A percentile compares a stretch with the other conserved stretches of the same genome.
phyloP scores from a whole-genome alignment of 2,888 invertebrate species.

The Synanthedon vespiformis region DNA sequence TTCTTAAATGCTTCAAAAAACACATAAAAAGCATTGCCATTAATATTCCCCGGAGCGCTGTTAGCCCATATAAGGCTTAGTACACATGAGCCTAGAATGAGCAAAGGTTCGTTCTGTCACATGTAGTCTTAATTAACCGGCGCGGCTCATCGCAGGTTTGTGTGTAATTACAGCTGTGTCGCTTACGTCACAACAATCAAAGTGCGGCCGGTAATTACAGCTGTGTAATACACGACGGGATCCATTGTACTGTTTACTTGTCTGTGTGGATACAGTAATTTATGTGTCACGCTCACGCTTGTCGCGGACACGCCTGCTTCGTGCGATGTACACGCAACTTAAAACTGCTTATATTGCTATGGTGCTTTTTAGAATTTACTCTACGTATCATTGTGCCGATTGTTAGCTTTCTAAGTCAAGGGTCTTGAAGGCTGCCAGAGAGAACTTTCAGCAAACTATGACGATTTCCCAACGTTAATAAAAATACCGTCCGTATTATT shows the following conservation, averaged over 20 bases:
- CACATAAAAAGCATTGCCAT: too few species aligned
- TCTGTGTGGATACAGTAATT: slow-evolving; percentile 22
- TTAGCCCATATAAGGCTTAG: too few species aligned
- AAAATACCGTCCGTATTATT: too few species aligned
- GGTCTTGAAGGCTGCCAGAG: too few species aligned
- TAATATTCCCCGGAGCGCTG: too few species aligned
- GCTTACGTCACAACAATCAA: slow-evolving; percentile 21
- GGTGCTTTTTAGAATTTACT: too few species aligned
- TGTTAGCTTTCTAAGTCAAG: too few species aligned
- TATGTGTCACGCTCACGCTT: slow-evolving; percentile 17
- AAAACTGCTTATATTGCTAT: not conserved
- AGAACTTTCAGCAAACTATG: too few species aligned
- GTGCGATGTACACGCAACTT: not conserved
- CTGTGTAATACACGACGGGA: slow-evolving; percentile 9
- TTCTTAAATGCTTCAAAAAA: too few species aligned
- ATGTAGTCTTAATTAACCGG: not conserved
- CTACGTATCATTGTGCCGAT: too few species aligned
- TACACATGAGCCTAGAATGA: too few species aligned
- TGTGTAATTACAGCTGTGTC: slow-evolving; percentile 16
- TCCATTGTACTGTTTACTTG: slow-evolving; percentile 20
- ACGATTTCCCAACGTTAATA: too few species aligned
- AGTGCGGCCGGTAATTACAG: slow-evolving; percentile 25
- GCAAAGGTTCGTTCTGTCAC: not conserved
- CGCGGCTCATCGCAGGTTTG: not conserved
- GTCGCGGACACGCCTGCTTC: slow-evolving; percentile 7